Percentiles rank a stretch among this genome's conserved stretches.
Evolutionary conservation across 1,140 invertebrate genomes (phyloP).

Genomic region (Temnothorax nylanderi): DNA sequence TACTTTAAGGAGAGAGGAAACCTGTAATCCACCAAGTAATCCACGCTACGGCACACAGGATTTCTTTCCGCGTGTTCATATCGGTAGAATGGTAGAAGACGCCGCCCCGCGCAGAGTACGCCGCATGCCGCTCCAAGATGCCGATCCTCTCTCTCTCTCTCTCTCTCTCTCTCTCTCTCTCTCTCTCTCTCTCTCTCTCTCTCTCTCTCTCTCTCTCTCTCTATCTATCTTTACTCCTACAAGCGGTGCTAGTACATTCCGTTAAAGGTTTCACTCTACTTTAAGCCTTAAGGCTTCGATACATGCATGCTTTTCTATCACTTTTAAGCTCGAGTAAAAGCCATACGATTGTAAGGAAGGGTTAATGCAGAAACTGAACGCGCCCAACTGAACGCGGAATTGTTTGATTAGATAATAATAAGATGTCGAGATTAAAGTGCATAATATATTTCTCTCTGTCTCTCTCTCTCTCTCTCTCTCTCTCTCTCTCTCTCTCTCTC

Average conservation of each 20-base stretch:
- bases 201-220: too few species aligned
- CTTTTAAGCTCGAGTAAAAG: not conserved
- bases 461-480: too few species aligned
- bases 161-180: too few species aligned
- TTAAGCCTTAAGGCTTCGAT: not conserved
- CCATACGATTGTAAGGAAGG: constrained; percentile 6
- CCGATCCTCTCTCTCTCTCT: too few species aligned
- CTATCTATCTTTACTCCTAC: too few species aligned
- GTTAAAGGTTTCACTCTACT: constrained; percentile 50
- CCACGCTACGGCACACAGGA: not conserved
- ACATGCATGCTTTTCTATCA: constrained; percentile 57
- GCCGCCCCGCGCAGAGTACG: too few species aligned
- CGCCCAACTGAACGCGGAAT: constrained; percentile 49
- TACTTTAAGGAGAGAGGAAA: constrained; percentile 65
- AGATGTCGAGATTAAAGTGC: not conserved
- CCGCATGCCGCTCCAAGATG: too few species aligned
- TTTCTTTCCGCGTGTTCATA: constrained; percentile 26
- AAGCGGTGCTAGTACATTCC: constrained; percentile 27
- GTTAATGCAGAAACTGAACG: constrained; percentile 41
- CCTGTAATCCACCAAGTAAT: constrained; percentile 33
- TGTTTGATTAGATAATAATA: constrained; percentile 26
- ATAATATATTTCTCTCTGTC: too few species aligned
- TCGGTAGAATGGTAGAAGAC: constrained; percentile 9
- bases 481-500: too few species aligned
- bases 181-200: too few species aligned